These are phyloP conservation scores for Pseudobourletiella spinata DNA, from an alignment of 1,140 invertebrate species.

Conservation along the genomic window DNA sequence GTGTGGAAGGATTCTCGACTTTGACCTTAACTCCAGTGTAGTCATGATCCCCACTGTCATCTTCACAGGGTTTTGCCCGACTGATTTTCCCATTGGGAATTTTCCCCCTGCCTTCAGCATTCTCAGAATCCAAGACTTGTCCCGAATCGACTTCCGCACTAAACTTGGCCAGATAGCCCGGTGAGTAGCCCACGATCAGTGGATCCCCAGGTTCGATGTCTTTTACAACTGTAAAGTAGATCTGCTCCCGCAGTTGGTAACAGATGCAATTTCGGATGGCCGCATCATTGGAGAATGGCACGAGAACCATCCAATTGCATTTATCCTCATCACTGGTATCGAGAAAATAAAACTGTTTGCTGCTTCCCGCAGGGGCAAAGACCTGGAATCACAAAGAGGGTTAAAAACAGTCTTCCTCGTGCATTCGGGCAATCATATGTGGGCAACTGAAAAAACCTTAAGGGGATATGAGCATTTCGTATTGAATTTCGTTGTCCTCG, in stretches of 20 bases:
- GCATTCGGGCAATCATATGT: too few relatives aligned
- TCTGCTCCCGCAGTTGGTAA: constrained; percentile 50
- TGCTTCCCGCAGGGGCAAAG: neutral
- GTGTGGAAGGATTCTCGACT: neutral
- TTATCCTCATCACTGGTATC: constrained; percentile 48
- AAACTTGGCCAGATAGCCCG: constrained; percentile 30
- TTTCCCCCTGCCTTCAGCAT: neutral
- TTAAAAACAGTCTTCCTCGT: too few relatives aligned
- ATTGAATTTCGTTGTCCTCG: constrained; percentile 39
- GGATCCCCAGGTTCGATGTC: constrained; percentile 48
- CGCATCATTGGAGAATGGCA: constrained; percentile 44
- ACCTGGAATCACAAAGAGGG: too few relatives aligned
- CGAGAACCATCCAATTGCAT: constrained; percentile 58
- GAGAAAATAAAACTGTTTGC: constrained; percentile 40
- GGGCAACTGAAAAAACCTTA: constrained; percentile 40
- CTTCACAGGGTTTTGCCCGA: too few relatives aligned
- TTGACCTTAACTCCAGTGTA: neutral
- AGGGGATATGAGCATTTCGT: constrained; percentile 41
- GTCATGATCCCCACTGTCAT: neutral
- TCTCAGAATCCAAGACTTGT: neutral
- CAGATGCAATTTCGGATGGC: constrained; percentile 55
- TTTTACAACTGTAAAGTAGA: constrained; percentile 51
- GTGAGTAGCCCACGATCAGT: constrained; percentile 54
- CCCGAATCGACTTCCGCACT: neutral
- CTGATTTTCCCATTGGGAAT: neutral